Evolutionary conservation across 2,113 vertebrate species (phyloP).

Genomic region (Hydrolagus affinis): DNA sequence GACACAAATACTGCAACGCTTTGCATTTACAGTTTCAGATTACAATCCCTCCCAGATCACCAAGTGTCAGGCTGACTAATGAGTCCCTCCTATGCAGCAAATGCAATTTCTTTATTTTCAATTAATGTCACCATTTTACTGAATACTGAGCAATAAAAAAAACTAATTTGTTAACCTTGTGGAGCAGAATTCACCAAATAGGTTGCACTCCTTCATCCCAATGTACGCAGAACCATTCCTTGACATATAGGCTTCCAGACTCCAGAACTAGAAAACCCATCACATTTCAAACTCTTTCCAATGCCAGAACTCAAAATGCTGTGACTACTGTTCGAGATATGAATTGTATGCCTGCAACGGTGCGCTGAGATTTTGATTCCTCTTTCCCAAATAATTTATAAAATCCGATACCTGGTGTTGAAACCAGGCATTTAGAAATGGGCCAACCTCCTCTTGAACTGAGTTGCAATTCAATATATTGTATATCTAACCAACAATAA

Average conservation of each 20-base stretch:
- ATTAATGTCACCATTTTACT: neutral
- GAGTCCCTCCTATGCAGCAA: neutral
- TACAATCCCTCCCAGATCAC: neutral
- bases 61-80: neutral
- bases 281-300: no score
- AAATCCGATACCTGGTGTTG: no score
- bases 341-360: no score
- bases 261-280: no score
- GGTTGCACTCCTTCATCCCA: neutral
- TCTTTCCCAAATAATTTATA: no score
- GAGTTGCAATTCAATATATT: no score
- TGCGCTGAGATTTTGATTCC: no score
- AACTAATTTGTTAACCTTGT: neutral
- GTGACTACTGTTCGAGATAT: no score
- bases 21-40: neutral
- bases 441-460: no score
- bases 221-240: neutral
- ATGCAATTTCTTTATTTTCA: neutral
- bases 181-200: neutral
- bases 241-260: neutral
- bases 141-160: neutral
- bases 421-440: no score
- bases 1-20: neutral
- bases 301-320: no score
- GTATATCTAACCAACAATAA: no score